These are phyloP conservation scores for Scophthalmus maximus DNA, from an alignment of 2,113 vertebrate species.

Conservation along the genomic window DNA sequence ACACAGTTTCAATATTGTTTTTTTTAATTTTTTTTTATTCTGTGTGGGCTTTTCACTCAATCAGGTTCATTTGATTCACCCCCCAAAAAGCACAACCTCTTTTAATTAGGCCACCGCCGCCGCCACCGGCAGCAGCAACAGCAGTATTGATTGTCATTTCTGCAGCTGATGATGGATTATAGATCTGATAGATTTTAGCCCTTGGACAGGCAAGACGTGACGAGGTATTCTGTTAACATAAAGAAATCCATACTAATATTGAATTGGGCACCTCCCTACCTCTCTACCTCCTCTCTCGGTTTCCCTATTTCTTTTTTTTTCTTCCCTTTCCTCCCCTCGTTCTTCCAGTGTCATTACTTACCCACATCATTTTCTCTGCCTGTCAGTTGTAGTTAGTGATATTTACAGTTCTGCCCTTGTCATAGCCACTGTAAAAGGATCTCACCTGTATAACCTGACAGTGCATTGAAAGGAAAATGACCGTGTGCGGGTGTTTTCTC, in stretches of 20 bases:
- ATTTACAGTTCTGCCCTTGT: not conserved
- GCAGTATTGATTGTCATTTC: constrained; percentile 46
- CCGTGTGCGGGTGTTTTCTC: too few relatives aligned
- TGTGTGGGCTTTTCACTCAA: not conserved
- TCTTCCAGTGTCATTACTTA: too few relatives aligned
- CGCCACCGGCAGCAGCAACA: constrained; percentile 7
- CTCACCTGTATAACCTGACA: not conserved
- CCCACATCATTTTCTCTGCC: not conserved
- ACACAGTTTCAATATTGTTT: not conserved
- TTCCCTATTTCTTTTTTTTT: not conserved
- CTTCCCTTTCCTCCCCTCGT: not conserved
- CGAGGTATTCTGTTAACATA: constrained; percentile 60
- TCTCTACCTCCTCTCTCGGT: not conserved
- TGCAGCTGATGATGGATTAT: constrained; percentile 55
- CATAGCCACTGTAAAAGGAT: not conserved
- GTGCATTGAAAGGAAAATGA: not conserved
- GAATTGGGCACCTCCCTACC: constrained; percentile 17
- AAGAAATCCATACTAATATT: constrained; percentile 52
- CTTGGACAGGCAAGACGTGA: constrained; percentile 45
- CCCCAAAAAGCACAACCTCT: not conserved
- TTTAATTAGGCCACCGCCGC: constrained; percentile 31
- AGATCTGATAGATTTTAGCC: constrained; percentile 54
- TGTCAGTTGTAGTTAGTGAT: constrained; percentile 4
- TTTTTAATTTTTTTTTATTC: not conserved
- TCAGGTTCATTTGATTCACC: constrained; percentile 7